phyloP scores from a whole-genome alignment of 2,888 invertebrate genomes.

The Bibio marci region DNA sequence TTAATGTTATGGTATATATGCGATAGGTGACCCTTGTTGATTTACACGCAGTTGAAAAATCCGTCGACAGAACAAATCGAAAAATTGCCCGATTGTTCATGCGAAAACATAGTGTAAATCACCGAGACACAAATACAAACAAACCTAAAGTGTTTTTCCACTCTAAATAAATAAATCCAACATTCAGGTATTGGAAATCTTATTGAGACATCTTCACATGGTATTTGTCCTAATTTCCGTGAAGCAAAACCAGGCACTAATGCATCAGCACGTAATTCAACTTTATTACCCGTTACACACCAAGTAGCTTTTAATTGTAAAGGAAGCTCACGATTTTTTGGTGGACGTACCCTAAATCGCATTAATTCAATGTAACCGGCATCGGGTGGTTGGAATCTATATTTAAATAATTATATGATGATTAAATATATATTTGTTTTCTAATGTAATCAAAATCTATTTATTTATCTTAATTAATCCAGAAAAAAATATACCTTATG shows the following conservation, averaged over 20 bases:
- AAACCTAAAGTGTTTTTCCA: constrained; percentile 85
- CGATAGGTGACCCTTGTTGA: no score
- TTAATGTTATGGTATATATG: no score
- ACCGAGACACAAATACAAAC: no score
- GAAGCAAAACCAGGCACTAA: constrained; percentile 95
- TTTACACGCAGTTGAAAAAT: no score
- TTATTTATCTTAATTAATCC: not conserved
- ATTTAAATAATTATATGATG: constrained; percentile 10
- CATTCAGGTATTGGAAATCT: constrained; percentile 96
- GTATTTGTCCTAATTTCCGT: constrained; percentile 85
- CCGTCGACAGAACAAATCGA: no score
- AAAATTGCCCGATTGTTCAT: no score
- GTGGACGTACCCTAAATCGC: constrained; percentile 88
- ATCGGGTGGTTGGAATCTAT: constrained; percentile 88
- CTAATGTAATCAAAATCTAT: not conserved
- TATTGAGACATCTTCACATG: constrained; percentile 93
- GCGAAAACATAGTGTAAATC: no score
- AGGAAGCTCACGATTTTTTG: constrained; percentile 91
- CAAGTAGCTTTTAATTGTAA: constrained; percentile 83
- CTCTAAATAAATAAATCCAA: constrained; percentile 98
- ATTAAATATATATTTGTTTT: not conserved
- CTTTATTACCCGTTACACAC: constrained; percentile 73
- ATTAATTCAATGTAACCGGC: constrained; percentile 94
- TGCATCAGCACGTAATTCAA: constrained; percentile 88
- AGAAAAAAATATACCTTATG: constrained; percentile 45